A percentile compares a stretch with the other conserved stretches of the same genome.
phyloP scores from a whole-genome alignment of 2,888 invertebrate species.

The Diarsia brunnea region DNA sequence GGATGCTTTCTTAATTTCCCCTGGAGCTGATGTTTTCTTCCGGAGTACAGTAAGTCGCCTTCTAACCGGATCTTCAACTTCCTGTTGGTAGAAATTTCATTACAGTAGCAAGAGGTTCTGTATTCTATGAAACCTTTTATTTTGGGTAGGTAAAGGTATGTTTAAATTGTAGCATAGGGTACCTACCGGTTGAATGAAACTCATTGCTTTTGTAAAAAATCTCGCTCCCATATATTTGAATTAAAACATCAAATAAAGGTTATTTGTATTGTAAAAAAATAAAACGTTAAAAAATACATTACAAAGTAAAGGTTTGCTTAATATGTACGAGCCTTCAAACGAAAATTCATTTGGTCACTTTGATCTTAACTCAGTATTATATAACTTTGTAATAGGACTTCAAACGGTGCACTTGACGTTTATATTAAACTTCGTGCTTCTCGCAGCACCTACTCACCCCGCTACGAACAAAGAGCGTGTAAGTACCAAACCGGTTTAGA shows the following conservation, averaged over 20 bases:
- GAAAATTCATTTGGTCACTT: conserved; percentile 45
- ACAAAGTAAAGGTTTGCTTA: conserved; percentile 13
- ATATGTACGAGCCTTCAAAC: conserved; percentile 9
- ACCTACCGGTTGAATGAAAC: background rate
- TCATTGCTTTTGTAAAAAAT: background rate
- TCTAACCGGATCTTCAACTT: conserved; percentile 56
- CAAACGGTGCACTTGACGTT: conserved; percentile 52
- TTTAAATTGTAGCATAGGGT: background rate
- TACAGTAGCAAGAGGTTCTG: conserved; percentile 10
- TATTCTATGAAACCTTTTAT: background rate
- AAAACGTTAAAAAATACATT: conserved; percentile 1
- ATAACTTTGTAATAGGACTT: conserved; percentile 37
- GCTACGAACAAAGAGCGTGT: conserved; percentile 24
- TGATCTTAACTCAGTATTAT: conserved; percentile 46
- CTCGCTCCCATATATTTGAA: background rate
- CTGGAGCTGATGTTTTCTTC: conserved; percentile 50
- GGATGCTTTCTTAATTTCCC: conserved; percentile 54
- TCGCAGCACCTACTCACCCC: conserved; percentile 14
- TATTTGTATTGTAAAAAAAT: background rate
- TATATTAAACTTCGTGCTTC: conserved; percentile 36
- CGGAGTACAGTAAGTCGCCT: conserved; percentile 38
- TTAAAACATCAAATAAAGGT: conserved; percentile 5
- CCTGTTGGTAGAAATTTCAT: conserved; percentile 46
- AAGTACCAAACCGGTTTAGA: conserved; percentile 11
- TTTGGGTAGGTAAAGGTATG: background rate